A percentile compares a stretch with the other conserved stretches of the same genome.
Evolutionary conservation across 2,888 invertebrate species (phyloP).

Genomic region (Drosophila pseudotalamancana): DNA sequence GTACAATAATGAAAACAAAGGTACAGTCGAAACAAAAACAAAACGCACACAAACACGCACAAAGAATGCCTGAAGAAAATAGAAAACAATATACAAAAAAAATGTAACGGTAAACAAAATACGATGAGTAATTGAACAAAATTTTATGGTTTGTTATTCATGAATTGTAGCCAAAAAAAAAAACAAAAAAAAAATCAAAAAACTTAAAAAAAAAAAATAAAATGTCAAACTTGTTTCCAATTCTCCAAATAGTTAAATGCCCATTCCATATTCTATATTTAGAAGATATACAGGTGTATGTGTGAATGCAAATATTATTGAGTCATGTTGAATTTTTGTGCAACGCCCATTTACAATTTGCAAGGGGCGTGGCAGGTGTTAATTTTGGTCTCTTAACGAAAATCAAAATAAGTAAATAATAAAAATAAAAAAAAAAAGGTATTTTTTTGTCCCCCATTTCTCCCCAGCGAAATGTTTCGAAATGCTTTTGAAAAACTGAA

Average conservation of each 20-base stretch:
- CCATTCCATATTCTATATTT: slow-evolving; percentile 22
- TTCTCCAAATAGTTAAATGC: slow-evolving; percentile 41
- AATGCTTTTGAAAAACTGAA: slow-evolving; percentile 11
- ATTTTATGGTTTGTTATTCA: slow-evolving; percentile 52
- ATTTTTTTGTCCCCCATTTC: background rate
- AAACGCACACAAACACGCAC: slow-evolving; percentile 13
- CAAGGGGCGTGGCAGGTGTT: slow-evolving; percentile 3
- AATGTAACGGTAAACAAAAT: slow-evolving; percentile 23
- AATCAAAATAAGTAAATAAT: background rate
- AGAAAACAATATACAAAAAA: slow-evolving; percentile 43
- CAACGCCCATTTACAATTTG: slow-evolving; percentile 13
- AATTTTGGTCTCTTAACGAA: slow-evolving; percentile 6
- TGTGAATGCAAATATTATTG: slow-evolving; percentile 28
- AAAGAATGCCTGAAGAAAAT: slow-evolving; percentile 18
- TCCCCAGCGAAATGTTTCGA: slow-evolving; percentile 16
- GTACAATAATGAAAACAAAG: slow-evolving; percentile 35
- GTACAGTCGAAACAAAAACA: slow-evolving; percentile 35
- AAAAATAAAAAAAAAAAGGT: background rate
- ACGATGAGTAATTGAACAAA: slow-evolving; percentile 35
- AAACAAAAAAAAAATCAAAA: too few species aligned
- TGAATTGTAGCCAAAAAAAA: slow-evolving; percentile 50
- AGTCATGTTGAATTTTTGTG: slow-evolving; percentile 37
- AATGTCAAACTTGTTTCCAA: slow-evolving; percentile 28
- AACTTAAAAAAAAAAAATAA: slow-evolving; percentile 22
- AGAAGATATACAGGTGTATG: background rate